A percentile compares a stretch with the other conserved stretches of the same genome.
These are phyloP conservation scores for Tinamus major DNA, from an alignment of 2,797 vertebrate species.

Conservation along the genomic window DNA sequence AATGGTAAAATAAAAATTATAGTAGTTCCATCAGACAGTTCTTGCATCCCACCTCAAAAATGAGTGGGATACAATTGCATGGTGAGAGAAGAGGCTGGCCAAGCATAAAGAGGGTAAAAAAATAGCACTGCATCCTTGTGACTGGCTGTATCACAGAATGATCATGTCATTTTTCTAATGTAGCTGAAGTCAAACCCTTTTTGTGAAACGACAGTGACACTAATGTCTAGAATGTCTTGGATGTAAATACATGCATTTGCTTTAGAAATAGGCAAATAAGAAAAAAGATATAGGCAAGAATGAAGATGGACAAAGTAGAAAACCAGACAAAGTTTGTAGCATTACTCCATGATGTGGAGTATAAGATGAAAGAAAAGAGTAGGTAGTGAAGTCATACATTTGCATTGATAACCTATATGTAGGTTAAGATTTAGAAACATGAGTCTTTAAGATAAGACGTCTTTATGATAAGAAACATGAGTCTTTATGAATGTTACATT, in stretches of 20 bases:
- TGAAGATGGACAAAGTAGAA: background rate
- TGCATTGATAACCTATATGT: background rate
- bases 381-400: accelerated
- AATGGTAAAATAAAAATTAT: background rate
- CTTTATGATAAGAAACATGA: background rate
- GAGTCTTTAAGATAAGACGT: too few species aligned
- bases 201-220: background rate
- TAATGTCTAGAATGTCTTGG: background rate
- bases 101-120: background rate
- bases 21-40: background rate
- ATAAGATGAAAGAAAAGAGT: background rate
- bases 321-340: background rate
- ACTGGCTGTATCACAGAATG: background rate
- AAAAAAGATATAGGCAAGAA: background rate
- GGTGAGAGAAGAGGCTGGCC: background rate
- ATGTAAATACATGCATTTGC: background rate
- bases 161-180: background rate
- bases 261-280: background rate
- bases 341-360: background rate
- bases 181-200: background rate
- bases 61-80: background rate
- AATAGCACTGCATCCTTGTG: accelerated
- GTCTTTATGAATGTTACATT: background rate
- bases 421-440: background rate
- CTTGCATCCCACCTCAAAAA: background rate